Percentiles rank a stretch among this genome's conserved stretches.
These are phyloP conservation scores for Tiaroga cobitis DNA, from an alignment of 2,797 vertebrate species.

Conservation along the genomic window DNA sequence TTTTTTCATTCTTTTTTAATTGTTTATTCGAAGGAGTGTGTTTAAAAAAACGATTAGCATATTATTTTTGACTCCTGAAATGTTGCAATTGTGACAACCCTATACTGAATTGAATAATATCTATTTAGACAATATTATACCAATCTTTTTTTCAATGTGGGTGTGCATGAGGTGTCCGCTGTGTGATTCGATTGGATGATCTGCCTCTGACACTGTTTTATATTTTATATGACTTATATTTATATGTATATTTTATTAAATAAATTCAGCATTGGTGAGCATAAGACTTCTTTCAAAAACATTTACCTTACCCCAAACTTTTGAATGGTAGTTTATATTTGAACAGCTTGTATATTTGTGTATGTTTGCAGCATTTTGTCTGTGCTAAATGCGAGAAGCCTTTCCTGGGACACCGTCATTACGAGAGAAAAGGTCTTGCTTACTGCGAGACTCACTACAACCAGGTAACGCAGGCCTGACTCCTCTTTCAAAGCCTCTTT, in stretches of 20 bases:
- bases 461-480: conserved; percentile 80
- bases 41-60: neutral
- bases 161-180: neutral
- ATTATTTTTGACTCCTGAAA: neutral
- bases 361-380: conserved; percentile 80
- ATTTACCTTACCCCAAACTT: neutral
- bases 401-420: conserved; percentile 98
- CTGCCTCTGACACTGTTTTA: neutral
- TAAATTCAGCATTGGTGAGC: no score
- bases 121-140: neutral
- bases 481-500: neutral
- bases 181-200: neutral
- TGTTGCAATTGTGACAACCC: neutral
- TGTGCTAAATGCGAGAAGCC: conserved; percentile 91
- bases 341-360: conserved; percentile 24
- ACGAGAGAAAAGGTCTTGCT: conserved; percentile 96
- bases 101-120: neutral
- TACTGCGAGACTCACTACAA: conserved; percentile 99
- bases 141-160: no score
- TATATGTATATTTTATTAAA: no score
- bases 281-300: neutral
- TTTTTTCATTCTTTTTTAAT: neutral
- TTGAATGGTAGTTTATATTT: neutral
- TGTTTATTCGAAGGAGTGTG: neutral
- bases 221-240: no score